Evolutionary conservation across 2,888 invertebrate genomes (phyloP), one percentile per base, ranked within the genome.

Genomic region (Lutraria lutraria): DNA sequence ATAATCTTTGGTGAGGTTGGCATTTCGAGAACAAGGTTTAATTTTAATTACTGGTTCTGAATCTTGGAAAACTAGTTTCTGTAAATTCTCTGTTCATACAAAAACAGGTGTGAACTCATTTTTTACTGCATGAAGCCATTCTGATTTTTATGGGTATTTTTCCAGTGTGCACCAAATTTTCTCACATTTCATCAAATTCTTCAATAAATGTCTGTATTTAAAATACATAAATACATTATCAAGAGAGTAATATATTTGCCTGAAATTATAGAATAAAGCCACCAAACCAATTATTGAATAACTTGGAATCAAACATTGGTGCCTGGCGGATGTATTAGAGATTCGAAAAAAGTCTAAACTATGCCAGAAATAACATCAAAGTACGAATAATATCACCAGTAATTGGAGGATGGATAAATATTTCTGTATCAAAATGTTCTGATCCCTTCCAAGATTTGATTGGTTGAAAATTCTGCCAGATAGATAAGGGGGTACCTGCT

Each of bases 401-500:
- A 53, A 81, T 53, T 81, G 81, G 19, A 81, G 0, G n/a, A 72
- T 21, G 52, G 81, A 34, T n/a, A 34, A 81, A 43, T n/a, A 81
- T 81, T n/a, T 81, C 21, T 12, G 21, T 16, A 12, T 19, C 10
- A 76, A 53, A 83, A 76, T 68, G 84, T 43, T 88, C 76, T 81
- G 85, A 84, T 86, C 86, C 87, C 87, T 72, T n/a, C 83, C 54
- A 72, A 52, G 54, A 80, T 84, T 68, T 87, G 84, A 87, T 89
- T 89, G 89, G 89, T 81, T 72, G 60, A 84, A 87, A 86, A 68
- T 25, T 72, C 68, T 81, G 80, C 16, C 34, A 53, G 34, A 87
- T 29, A 81, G 60, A 80, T 81, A 84, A 86, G 88, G 88, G 81
- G 88, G 85, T 31, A 76, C 6, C 8, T n/a, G 31, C 19, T n/a